Evolutionary conservation across 2,888 invertebrate species (phyloP), one percentile per base, ranked within the genome.

Genomic region (Toxonevra muliebris): DNA sequence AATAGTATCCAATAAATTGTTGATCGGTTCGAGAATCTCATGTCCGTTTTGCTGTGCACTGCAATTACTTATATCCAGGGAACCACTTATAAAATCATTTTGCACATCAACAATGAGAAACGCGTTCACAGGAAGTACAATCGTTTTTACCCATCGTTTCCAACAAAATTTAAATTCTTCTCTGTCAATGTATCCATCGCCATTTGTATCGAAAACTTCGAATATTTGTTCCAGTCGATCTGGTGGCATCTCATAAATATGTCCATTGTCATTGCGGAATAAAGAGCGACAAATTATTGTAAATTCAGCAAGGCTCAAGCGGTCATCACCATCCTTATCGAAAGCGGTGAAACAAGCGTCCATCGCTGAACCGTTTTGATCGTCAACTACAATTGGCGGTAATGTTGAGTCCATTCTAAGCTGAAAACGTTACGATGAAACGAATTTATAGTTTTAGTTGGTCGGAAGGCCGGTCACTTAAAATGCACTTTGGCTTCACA

Each of bases 1-100:
- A 11, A 95, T 91, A 0, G 90, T 89, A 63, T 93, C 93, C 82
- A 96, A 86, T 50, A 97, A 87, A 52, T 90, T 89, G 87, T 98
- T 97, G 78, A 96, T 96, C 0, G 96, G 94, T 73, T 94, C 94
- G 73, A 97, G 90, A 61, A 97, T 95, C 89, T 95, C 95, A 65
- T 90, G 89, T 74, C 95, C 96, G 79, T 95, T 93, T 74, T 96
- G 95, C 80, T 94, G 93, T 17, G 97, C 96, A 70, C 94, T 93
- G 85, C 96, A 96, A 80, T 95, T 92, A 86, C 93, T 94, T 81
- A 98, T 93, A 84, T 96, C 93, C 77, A 98, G 89, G 9, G 96
- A 94, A 54, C 98, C 98, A 65, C 92, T 91, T 82, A 98, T 96
- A 87, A 98, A 98, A 87, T 98, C 98, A 86, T 98, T 98, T 87